Evolutionary conservation across 2,888 invertebrate species (phyloP).

Genomic region (Drymonia ruficornis): DNA sequence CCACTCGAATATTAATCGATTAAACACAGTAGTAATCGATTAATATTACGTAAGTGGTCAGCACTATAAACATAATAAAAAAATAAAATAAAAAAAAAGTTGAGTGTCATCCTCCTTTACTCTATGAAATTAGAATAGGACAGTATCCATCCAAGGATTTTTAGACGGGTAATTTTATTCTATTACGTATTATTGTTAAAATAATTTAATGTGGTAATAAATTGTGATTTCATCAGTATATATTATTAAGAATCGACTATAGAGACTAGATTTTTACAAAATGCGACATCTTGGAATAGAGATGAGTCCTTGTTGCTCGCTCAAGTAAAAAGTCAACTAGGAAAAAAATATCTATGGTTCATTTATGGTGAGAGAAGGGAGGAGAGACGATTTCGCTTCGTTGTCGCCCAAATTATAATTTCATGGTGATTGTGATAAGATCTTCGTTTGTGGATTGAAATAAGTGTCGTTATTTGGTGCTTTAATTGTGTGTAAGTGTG

Average conservation of each 20-base stretch:
- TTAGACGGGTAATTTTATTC: not conserved
- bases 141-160: not conserved
- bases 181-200: not conserved
- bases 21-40: too few relatives aligned
- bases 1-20: too few relatives aligned
- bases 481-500: slow-evolving; percentile 57
- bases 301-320: not conserved
- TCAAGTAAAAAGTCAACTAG: slow-evolving; percentile 12
- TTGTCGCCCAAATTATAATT: slow-evolving; percentile 76
- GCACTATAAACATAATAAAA: not conserved
- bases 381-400: slow-evolving; percentile 79
- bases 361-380: slow-evolving; percentile 78
- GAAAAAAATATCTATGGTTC: slow-evolving; percentile 65
- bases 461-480: slow-evolving; percentile 65
- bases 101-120: not conserved
- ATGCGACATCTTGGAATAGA: too few relatives aligned
- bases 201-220: too few relatives aligned
- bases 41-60: not conserved
- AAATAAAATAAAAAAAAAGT: too few relatives aligned
- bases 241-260: too few relatives aligned
- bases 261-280: too few relatives aligned
- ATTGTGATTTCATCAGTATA: too few relatives aligned
- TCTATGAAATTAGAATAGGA: not conserved
- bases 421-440: slow-evolving; percentile 67
- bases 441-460: slow-evolving; percentile 61